These are phyloP conservation scores for Heterocephalus glaber DNA, from an alignment of 2,113 vertebrate species.

Conservation along the genomic window DNA sequence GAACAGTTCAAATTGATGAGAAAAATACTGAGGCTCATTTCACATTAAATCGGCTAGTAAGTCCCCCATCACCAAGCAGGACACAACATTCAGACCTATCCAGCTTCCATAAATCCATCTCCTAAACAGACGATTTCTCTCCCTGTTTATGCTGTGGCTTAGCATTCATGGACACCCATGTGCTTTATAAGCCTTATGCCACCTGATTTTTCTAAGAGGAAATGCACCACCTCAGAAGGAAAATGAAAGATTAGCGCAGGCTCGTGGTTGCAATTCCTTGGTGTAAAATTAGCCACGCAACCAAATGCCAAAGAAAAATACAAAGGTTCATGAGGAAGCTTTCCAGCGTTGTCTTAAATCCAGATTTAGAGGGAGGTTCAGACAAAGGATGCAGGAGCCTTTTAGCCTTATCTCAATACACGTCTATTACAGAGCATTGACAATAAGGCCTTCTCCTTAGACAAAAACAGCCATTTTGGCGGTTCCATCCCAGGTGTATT, in stretches of 20 bases:
- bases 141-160: not conserved
- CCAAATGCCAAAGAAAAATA: not conserved
- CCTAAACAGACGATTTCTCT: not conserved
- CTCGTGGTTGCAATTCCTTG: not conserved
- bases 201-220: not conserved
- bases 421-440: not conserved
- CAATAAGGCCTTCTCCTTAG: not conserved
- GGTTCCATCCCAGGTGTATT: not conserved
- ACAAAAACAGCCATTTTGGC: not conserved
- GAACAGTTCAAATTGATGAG: not conserved
- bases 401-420: not conserved
- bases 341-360: not conserved
- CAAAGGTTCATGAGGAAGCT: not conserved
- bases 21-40: constrained; percentile 9
- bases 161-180: fast-evolving
- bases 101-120: not conserved
- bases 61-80: not conserved
- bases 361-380: not conserved
- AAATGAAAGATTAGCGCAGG: not conserved
- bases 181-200: not conserved
- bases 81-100: not conserved
- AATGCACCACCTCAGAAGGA: not conserved
- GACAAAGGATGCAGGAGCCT: not conserved
- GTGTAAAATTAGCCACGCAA: not conserved
- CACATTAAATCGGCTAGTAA: not conserved